Percentiles rank a stretch among this genome's conserved stretches.
phyloP scores from a whole-genome alignment of 2,888 invertebrate genomes.

The Drosophila kuntzei region DNA sequence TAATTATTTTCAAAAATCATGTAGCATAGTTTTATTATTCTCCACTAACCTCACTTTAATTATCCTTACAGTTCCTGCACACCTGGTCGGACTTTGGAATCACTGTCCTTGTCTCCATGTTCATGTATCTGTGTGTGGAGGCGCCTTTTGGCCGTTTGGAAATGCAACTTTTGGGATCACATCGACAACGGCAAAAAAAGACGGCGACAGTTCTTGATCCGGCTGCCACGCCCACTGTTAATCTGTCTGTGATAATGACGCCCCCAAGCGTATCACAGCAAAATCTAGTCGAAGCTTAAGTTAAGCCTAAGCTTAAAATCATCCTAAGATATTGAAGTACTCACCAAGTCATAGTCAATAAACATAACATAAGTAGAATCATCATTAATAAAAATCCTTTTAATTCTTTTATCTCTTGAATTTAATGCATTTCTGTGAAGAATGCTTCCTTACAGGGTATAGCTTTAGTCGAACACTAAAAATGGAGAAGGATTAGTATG shows the following conservation, averaged over 20 bases:
- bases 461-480: not conserved
- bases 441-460: conserved; percentile 2
- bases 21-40: no score
- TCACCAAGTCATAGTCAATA: conserved; percentile 10
- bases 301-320: conserved; percentile 6
- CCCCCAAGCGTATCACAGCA: conserved; percentile 50
- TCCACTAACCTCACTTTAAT: no score
- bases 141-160: conserved; percentile 46
- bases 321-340: conserved; percentile 11
- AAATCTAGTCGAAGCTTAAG: conserved; percentile 49
- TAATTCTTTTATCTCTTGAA: not conserved
- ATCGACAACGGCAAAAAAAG: conserved; percentile 4
- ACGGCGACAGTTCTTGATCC: not conserved
- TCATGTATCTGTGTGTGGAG: conserved; percentile 52
- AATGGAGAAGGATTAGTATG: no score
- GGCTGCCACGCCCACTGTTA: conserved; percentile 38
- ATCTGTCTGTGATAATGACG: conserved; percentile 40
- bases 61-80: conserved; percentile 54
- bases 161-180: conserved; percentile 39
- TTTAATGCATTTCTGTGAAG: no score
- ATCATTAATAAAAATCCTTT: not conserved
- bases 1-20: no score
- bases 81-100: conserved; percentile 83
- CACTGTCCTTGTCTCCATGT: conserved; percentile 55
- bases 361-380: conserved; percentile 8